Evolutionary conservation across 2,888 invertebrate species (phyloP).

Genomic region (Gnatocerus cornutus): DNA sequence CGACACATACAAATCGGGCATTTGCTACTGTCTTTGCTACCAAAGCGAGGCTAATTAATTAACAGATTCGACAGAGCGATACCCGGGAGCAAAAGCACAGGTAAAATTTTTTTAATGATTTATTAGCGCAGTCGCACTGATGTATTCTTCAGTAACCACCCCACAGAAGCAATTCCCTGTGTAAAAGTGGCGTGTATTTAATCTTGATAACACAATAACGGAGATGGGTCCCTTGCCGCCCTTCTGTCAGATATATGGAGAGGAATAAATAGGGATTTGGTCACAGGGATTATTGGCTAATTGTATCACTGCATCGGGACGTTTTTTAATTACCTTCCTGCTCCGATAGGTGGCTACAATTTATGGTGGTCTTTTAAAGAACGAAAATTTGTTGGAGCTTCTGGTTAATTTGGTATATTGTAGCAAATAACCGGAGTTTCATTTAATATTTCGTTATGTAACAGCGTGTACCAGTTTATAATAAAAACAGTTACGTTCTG

Average conservation of each 20-base stretch:
- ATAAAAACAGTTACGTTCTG: slow-evolving; percentile 40
- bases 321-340: slow-evolving; percentile 61
- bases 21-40: slow-evolving; percentile 27
- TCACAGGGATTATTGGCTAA: slow-evolving; percentile 67
- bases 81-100: slow-evolving; percentile 31
- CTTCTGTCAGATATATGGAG: slow-evolving; percentile 67
- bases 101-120: slow-evolving; percentile 42
- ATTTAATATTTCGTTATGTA: slow-evolving; percentile 27
- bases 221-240: slow-evolving; percentile 66
- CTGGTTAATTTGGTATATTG: slow-evolving; percentile 58
- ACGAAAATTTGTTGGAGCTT: not conserved
- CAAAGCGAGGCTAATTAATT: slow-evolving; percentile 28
- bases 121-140: slow-evolving; percentile 39
- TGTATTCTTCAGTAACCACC: slow-evolving; percentile 39
- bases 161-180: slow-evolving; percentile 53
- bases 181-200: slow-evolving; percentile 63
- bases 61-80: slow-evolving; percentile 31
- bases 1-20: slow-evolving; percentile 19
- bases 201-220: slow-evolving; percentile 67
- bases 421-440: slow-evolving; percentile 9
- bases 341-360: slow-evolving; percentile 37
- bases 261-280: slow-evolving; percentile 67
- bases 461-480: slow-evolving; percentile 29
- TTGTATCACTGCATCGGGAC: slow-evolving; percentile 63
- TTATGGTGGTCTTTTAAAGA: slow-evolving; percentile 31